These are phyloP conservation scores for Drosophila oshimai DNA, from an alignment of 1,140 invertebrate genomes.

Conservation along the genomic window DNA sequence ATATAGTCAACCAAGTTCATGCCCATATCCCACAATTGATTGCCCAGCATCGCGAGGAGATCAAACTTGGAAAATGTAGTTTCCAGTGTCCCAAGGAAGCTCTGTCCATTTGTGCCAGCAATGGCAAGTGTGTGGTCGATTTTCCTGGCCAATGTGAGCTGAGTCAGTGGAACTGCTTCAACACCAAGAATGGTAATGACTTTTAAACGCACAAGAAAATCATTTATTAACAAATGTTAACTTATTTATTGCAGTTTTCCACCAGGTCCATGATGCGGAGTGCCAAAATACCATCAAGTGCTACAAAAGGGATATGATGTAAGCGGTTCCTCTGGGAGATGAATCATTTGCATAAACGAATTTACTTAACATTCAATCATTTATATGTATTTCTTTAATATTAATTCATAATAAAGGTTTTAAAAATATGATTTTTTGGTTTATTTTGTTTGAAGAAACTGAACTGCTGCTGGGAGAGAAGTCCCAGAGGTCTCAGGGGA, in stretches of 20 bases:
- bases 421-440: neutral
- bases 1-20: slow-evolving; percentile 18
- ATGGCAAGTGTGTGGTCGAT: slow-evolving; percentile 64
- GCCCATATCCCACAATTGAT: slow-evolving; percentile 53
- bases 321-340: neutral
- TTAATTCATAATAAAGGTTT: neutral
- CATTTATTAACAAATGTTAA: neutral
- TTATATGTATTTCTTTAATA: neutral
- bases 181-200: slow-evolving; percentile 65
- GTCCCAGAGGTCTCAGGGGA: too few species aligned
- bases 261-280: slow-evolving; percentile 62
- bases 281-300: slow-evolving; percentile 56
- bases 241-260: slow-evolving; percentile 37
- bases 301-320: slow-evolving; percentile 61
- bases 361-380: neutral
- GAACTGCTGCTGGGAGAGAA: too few species aligned
- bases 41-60: slow-evolving; percentile 39
- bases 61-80: slow-evolving; percentile 59
- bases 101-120: slow-evolving; percentile 62
- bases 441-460: too few species aligned
- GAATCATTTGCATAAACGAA: neutral
- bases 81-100: slow-evolving; percentile 50
- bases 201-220: too few species aligned
- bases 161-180: slow-evolving; percentile 71
- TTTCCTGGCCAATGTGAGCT: slow-evolving; percentile 73